Evolutionary conservation across 2,888 invertebrate genomes (phyloP), one percentile per base, ranked within the genome.

Genomic region (Phlogophora meticulosa): DNA sequence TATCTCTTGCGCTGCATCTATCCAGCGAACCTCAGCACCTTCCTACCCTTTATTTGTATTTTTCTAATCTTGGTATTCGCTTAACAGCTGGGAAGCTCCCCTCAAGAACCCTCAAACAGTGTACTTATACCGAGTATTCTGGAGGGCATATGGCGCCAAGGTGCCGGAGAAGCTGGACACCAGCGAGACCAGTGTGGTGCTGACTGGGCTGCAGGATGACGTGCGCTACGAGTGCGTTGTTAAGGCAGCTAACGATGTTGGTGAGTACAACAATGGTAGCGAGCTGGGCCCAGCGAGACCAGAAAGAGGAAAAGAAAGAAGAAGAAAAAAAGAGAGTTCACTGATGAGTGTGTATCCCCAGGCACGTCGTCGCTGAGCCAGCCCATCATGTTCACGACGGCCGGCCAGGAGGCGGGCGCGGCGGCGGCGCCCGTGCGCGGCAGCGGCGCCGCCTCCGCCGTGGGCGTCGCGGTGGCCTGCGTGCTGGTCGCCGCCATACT

Each of bases 41-140:
- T n/a, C n/a, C 11, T 0, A 22, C 17, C 0, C 11, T 28, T 32
- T 56, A 1, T n/a, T 0, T 32, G 2, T 10, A 22, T 22, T 10
- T n/a, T 17, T 4, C 7, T 42, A 38, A 68, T 11, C 2, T 11
- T 13, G 0, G 42, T 10, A 9, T 28, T 24, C 10, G 28, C 5
- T 36, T 22, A 0, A 75, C 20, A 96, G 96, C 76, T 98, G 98
- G 98, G 97, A 98, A 79, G 96, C 97, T 9, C 98, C 98, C 5
- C 89, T 96, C 45, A 98, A 98, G 93, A 98, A 98, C 92, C 98
- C 98, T 0, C 97, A 97, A 78, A 97, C 97, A 0, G 98, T 98
- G 1, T 97, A 98, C 92, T 96, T 98, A 80, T 98, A 98, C 95
- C 96, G 98, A 78, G 97, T 98, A 76, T 98, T 98, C 93, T 98